These are phyloP conservation scores for Spinus pinus DNA, from an alignment of 2,797 vertebrate species.

Conservation along the genomic window DNA sequence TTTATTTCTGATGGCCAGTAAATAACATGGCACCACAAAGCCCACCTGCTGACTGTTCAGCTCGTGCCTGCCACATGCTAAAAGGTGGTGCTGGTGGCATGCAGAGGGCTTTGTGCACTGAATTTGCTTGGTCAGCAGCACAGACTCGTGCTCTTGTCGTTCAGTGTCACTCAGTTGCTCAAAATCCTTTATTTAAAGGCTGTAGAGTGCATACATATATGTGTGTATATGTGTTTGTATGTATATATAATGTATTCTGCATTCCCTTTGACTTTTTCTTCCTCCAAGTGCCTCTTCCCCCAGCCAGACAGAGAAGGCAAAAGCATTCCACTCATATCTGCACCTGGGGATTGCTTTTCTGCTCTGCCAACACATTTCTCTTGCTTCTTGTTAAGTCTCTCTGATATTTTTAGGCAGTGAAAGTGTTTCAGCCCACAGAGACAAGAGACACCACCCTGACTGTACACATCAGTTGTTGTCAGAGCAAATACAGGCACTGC, in stretches of 20 bases:
- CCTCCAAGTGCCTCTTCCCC: neutral
- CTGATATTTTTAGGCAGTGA: neutral
- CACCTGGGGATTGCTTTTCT: neutral
- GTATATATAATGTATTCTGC: neutral
- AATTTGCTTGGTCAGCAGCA: neutral
- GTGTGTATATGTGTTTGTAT: fast-evolving
- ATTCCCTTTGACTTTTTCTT: neutral
- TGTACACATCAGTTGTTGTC: neutral
- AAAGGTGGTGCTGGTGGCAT: neutral
- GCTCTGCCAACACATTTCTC: neutral
- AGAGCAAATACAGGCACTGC: neutral
- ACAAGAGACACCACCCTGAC: neutral
- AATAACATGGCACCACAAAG: neutral
- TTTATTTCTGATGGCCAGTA: neutral
- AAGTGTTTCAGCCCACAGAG: fast-evolving
- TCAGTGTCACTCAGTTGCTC: neutral
- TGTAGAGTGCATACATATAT: neutral
- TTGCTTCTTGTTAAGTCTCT: neutral
- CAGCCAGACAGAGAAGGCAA: neutral
- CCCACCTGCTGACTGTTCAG: neutral
- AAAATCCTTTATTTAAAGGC: neutral
- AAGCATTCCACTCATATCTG: neutral
- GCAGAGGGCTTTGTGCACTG: neutral
- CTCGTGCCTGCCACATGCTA: fast-evolving
- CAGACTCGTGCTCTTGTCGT: fast-evolving